A percentile compares a stretch with the other conserved stretches of the same genome.
Evolutionary conservation across 2,113 vertebrate species (phyloP).

Genomic region (Buteo buteo): DNA sequence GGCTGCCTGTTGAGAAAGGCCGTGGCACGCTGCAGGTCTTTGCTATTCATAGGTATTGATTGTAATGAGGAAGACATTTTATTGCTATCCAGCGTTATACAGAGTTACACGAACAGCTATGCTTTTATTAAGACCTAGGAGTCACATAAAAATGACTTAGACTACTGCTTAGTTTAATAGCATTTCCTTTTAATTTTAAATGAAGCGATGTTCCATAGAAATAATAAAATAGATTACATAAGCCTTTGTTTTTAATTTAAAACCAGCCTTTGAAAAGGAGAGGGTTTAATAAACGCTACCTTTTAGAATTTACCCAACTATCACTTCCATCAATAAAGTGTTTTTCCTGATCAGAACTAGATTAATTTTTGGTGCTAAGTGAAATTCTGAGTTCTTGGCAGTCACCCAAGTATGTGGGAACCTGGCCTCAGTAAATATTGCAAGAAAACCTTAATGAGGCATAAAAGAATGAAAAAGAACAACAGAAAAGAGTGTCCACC

Average conservation of each 20-base stretch:
- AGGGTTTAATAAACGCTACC: background rate
- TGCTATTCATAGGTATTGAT: constrained; percentile 71
- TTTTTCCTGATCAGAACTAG: background rate
- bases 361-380: background rate
- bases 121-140: constrained; percentile 54
- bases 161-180: constrained; percentile 21
- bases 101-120: background rate
- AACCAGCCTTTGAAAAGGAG: background rate
- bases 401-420: background rate
- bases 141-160: constrained; percentile 24
- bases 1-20: constrained; percentile 70
- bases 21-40: constrained; percentile 66
- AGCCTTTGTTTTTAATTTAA: constrained; percentile 1
- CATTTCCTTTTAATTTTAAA: constrained; percentile 40
- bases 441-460: background rate
- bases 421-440: background rate
- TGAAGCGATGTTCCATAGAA: background rate
- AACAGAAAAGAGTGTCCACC: background rate
- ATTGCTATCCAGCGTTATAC: constrained; percentile 29
- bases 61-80: constrained; percentile 73
- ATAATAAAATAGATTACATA: background rate
- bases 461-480: background rate
- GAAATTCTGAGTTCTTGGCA: background rate
- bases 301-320: background rate
- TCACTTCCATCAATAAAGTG: background rate